phyloP scores from a whole-genome alignment of 2,888 invertebrate species.

The Melipona beecheii region DNA sequence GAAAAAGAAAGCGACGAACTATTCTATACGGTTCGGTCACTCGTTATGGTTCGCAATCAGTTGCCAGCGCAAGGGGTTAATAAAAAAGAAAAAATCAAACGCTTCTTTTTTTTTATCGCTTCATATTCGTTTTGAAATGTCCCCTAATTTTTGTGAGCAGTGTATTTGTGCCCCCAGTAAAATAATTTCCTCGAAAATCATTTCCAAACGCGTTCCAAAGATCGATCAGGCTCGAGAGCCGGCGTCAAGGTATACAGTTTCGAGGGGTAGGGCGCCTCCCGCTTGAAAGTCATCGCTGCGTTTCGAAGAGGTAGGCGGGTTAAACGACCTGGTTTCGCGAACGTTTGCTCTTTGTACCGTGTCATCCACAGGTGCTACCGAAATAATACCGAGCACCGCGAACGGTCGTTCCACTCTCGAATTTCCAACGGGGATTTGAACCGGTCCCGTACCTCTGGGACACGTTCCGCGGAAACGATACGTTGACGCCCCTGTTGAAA shows the following conservation, averaged over 20 bases:
- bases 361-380: constrained; percentile 53
- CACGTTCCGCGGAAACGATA: constrained; percentile 9
- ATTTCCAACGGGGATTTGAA: background rate
- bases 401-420: constrained; percentile 13
- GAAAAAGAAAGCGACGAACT: too few relatives aligned
- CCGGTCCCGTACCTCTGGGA: background rate
- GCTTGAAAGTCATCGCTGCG: constrained; percentile 8
- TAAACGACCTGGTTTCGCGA: constrained; percentile 38
- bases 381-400: constrained; percentile 33
- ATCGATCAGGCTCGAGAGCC: background rate
- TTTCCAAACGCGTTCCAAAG: background rate
- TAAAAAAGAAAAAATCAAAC: too few relatives aligned
- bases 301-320: constrained; percentile 17
- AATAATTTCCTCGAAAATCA: background rate
- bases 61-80: too few relatives aligned
- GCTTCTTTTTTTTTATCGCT: too few relatives aligned
- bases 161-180: too few relatives aligned
- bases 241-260: background rate
- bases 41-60: too few relatives aligned
- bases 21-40: too few relatives aligned
- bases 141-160: too few relatives aligned
- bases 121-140: too few relatives aligned
- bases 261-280: background rate
- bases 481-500: background rate
- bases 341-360: constrained; percentile 53